Conservation (phyloP, 2,113 vertebrate genomes). For the Perognathus longimembris region DNA sequence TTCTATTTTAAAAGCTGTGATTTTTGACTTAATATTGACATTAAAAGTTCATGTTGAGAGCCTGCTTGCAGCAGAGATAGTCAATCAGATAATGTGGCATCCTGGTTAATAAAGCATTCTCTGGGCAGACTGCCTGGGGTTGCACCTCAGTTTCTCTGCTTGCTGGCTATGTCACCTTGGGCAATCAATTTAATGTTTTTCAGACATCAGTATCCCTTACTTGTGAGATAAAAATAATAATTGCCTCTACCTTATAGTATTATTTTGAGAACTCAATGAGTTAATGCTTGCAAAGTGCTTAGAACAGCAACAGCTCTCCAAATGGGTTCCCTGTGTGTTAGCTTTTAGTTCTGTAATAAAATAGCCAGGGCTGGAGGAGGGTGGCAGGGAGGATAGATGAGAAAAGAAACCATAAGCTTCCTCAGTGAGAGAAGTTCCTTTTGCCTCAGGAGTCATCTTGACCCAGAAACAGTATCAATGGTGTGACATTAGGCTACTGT, state of each 20-base stretch:
- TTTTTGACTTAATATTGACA: constrained; percentile 51
- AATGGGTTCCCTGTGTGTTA: constrained; percentile 19
- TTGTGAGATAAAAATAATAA: constrained; percentile 34
- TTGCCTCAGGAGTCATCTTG: constrained; percentile 75
- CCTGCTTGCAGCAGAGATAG: background rate
- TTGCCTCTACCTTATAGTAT: constrained; percentile 5
- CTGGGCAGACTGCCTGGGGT: background rate
- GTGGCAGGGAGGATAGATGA: background rate
- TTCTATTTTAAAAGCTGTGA: constrained; percentile 63
- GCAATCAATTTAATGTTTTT: background rate
- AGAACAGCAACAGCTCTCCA: constrained; percentile 56
- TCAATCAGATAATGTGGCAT: background rate
- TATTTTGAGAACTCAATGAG: constrained; percentile 56
- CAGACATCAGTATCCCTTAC: background rate
- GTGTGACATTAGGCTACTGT: constrained; percentile 46
- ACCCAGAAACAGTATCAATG: constrained; percentile 73
- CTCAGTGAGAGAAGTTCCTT: constrained; percentile 49
- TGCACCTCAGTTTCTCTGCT: background rate
- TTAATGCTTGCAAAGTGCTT: constrained; percentile 66
- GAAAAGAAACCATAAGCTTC: constrained; percentile 65
- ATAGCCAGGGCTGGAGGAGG: background rate
- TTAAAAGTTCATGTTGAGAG: constrained; percentile 30
- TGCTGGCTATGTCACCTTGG: background rate
- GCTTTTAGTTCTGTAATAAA: constrained; percentile 37
- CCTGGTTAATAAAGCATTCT: background rate